Base-by-base conservation (phyloP, 1,140 invertebrate species). In the Harpegnathos saltator region DNA sequence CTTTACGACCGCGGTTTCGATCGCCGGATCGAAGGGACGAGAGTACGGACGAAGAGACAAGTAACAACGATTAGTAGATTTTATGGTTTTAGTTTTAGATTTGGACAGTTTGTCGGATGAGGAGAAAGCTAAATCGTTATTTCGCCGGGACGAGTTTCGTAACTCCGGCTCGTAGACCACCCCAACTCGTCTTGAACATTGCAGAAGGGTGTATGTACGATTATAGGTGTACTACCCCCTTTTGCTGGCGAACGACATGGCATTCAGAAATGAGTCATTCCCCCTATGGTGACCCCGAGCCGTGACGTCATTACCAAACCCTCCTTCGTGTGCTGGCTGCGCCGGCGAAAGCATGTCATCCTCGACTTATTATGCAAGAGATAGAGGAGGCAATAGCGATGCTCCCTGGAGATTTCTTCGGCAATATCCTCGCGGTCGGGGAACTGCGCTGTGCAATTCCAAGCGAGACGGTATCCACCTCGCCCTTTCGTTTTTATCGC, bases 221-320 rank as follows among this genome's bases (percentile, higher is more conserved):
- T 81, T 86, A 85, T 83, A 85, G 82, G 69, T 86, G 14, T 66
- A 61, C 73, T 63, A 63, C 50, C 65, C 84, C 50, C 59, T 33
- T 69, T 72, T 85, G 38, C 38, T 85, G 22, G 58, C 66, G 50
- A 44, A 59, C 71, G 52, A 54, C 56, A 38, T 75, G 54, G 69
- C 80, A 86, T 85, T 82, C 82, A 59, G 38, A 63, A 71, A 83
- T 93, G 92, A 93, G 90, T 93, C 92, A 93, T 90, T 86, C 84
- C 74, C 69, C 68, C 65, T 90, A 78, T 82, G 72, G 73, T 87
- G 63, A 63, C 87, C 86, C 90, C 84, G 80, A 33, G 59, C 9
- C 52, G 78, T 92, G 89, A 91, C 91, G 91, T 92, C 91, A 92
- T 85, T 84, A 87, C 15, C 19, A 22, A 33, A 15, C 17, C 11